Evolutionary conservation across 2,113 vertebrate genomes (phyloP).

Genomic region (Pseudois nayaur): DNA sequence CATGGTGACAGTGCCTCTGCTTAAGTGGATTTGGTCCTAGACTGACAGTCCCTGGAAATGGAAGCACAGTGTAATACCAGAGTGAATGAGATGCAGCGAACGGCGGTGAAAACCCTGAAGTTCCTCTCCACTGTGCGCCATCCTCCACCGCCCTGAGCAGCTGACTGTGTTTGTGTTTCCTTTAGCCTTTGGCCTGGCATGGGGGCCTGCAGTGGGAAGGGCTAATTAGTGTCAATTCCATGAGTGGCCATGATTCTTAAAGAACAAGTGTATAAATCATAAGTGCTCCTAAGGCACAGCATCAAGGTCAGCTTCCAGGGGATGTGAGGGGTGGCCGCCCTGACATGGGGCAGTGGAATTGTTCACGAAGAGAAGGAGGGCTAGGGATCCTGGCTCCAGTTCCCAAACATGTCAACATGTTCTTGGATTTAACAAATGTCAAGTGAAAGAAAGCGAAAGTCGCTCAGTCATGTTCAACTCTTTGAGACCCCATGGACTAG

Average conservation of each 20-base stretch:
- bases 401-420: background rate
- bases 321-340: background rate
- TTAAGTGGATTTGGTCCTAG: background rate
- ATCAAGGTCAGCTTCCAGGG: background rate
- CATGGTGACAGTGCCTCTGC: slow-evolving; percentile 4
- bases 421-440: slow-evolving; percentile 15
- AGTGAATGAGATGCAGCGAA: background rate
- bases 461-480: background rate
- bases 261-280: background rate
- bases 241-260: background rate
- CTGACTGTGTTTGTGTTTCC: background rate
- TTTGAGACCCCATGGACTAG: background rate
- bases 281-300: background rate
- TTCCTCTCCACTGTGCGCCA: background rate
- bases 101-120: rapidly evolving
- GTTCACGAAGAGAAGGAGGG: background rate
- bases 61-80: background rate
- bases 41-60: background rate
- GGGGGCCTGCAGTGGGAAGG: background rate
- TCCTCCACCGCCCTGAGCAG: background rate
- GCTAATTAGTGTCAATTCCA: background rate
- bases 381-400: background rate
- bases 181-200: background rate
- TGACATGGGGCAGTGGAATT: background rate
- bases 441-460: background rate